Evolutionary conservation across 2,113 vertebrate genomes (phyloP).

Genomic region (Oryzias curvinotus): DNA sequence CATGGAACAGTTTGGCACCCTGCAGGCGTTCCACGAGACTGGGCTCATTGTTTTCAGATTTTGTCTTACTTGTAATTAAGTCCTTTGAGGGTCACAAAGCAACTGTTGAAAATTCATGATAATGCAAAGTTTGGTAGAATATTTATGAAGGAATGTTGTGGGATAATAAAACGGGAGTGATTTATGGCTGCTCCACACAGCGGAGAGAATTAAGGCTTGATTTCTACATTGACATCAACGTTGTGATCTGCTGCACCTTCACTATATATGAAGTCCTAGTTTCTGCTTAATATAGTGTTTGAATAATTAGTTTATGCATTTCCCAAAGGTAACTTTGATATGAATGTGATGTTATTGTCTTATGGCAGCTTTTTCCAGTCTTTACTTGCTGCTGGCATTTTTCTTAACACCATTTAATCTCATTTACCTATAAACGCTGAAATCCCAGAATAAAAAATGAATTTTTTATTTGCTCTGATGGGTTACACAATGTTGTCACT

Average conservation of each 20-base stretch:
- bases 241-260: constrained; percentile 26
- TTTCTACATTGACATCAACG: constrained; percentile 11
- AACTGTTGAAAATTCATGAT: constrained; percentile 10
- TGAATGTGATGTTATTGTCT: constrained; percentile 20
- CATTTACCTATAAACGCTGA: constrained; percentile 30
- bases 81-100: constrained; percentile 42
- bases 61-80: constrained; percentile 41
- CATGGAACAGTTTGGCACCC: constrained; percentile 1
- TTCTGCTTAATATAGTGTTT: constrained; percentile 37
- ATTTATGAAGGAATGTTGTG: not conserved
- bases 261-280: constrained; percentile 14
- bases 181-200: not conserved
- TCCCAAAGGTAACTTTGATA: constrained; percentile 45
- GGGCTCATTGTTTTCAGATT: constrained; percentile 33
- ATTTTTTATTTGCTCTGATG: constrained; percentile 42
- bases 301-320: constrained; percentile 54
- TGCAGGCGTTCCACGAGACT: constrained; percentile 13
- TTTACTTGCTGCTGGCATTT: constrained; percentile 34
- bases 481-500: constrained; percentile 37
- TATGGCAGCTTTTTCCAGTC: constrained; percentile 35
- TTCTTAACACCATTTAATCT: constrained; percentile 19
- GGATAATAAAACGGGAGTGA: constrained; percentile 4
- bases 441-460: constrained; percentile 28
- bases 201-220: not conserved
- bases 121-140: not conserved